Base-by-base conservation (phyloP, 2,888 invertebrate species). In the Margaritifera margaritifera region DNA sequence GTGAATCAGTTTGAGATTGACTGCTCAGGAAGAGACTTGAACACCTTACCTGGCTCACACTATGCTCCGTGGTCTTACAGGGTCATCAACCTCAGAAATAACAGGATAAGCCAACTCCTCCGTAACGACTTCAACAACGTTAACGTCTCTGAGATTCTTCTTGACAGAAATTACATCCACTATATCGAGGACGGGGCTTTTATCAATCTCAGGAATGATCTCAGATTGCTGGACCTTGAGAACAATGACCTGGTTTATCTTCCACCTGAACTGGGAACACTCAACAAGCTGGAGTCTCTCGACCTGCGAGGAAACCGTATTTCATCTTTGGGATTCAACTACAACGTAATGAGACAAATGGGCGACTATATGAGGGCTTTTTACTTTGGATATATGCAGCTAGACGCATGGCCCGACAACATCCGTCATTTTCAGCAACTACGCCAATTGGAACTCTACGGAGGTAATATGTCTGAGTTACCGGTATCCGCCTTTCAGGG, bases 321-420 rank as follows among this genome's bases (percentile, higher is more conserved):
- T n/a, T 50, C 62, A 18, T 57, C 68, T 27, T 19, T n/a, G 0
- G 64, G 59, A 31, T 68, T 64, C 22, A 71, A 58, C 5, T 70
- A 76, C 27, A 52, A 59, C 1, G 75, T 76, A 0, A 69, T 80
- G 68, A 64, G 72, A 22, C 56, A 64, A 20, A 56, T 80, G 0
- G 80, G 80, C 1, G 70, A 76, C 51, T 76, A 64, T 42, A 57
- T 80, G 1, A 65, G n/a, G 4, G 77, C 75, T 22, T 79, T 80
- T 55, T 55, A 70, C 18, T 80, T 80, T 52, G 80, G 80, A 6
- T 67, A 71, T 55, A 27, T 51, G 19, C 57, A 58, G 4, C 55
- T 77, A 6, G 22, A n/a, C 6, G 31, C 61, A 22, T 80, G 80
- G 80, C 80, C 80, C 15, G 6, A 15, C 6, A 56, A 73, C 0